phyloP scores from a whole-genome alignment of 2,888 invertebrate genomes.

The Latheticus oryzae region DNA sequence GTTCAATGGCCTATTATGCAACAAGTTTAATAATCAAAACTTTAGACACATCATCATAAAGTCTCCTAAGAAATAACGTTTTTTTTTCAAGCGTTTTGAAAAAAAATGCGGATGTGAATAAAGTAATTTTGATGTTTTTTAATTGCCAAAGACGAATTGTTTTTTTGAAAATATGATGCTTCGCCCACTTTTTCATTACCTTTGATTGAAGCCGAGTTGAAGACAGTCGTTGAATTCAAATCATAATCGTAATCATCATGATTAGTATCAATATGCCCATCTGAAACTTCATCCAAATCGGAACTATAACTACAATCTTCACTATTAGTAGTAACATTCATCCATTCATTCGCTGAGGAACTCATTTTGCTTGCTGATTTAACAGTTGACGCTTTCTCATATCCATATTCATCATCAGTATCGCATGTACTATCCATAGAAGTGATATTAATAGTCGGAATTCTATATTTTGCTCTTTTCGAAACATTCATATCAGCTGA shows the following conservation, averaged over 20 bases:
- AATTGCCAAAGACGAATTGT: too few relatives aligned
- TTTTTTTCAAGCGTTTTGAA: too few relatives aligned
- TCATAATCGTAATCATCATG: constrained; percentile 71
- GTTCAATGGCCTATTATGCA: too few relatives aligned
- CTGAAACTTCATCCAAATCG: constrained; percentile 61
- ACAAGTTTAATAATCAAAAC: too few relatives aligned
- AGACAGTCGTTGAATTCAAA: constrained; percentile 79
- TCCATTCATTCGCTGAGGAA: constrained; percentile 78
- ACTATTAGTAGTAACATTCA: constrained; percentile 90
- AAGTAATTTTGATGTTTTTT: too few relatives aligned
- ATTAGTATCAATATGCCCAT: constrained; percentile 63
- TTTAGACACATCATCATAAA: too few relatives aligned
- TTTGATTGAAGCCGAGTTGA: constrained; percentile 70
- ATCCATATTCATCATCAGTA: constrained; percentile 53
- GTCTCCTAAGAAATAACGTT: too few relatives aligned
- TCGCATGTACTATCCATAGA: constrained; percentile 53
- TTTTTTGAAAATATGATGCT: too few relatives aligned
- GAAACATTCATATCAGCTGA: constrained; percentile 19
- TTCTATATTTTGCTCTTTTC: constrained; percentile 39
- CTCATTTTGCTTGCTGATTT: constrained; percentile 19
- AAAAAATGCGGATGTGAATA: too few relatives aligned
- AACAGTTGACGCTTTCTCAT: constrained; percentile 20
- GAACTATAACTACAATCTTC: constrained; percentile 87
- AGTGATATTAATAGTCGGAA: constrained; percentile 52
- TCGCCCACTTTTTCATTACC: too few relatives aligned